phyloP scores from a whole-genome alignment of 2,113 vertebrate species.

The Platycercus adscitus region DNA sequence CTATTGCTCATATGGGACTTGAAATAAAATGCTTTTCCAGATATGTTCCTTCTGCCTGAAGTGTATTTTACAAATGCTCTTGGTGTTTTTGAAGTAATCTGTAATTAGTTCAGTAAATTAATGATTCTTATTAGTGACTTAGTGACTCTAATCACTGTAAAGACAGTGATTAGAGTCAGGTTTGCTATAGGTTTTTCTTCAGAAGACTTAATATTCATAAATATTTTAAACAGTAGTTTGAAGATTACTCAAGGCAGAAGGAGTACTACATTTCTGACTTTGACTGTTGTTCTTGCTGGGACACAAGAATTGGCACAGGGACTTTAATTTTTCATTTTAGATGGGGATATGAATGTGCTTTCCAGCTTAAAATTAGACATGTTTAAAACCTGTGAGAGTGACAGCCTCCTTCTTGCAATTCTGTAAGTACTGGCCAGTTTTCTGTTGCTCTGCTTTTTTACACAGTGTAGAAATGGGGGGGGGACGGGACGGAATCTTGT shows the following conservation, averaged over 20 bases:
- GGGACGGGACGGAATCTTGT: not conserved
- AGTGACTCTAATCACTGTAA: not conserved
- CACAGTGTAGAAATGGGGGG: not conserved
- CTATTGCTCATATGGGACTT: not conserved
- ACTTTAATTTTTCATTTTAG: not conserved
- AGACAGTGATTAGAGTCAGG: not conserved
- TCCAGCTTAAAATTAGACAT: not conserved
- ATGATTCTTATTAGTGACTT: not conserved
- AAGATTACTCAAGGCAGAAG: not conserved
- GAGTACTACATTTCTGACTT: accelerated
- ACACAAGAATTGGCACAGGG: not conserved
- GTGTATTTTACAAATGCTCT: not conserved
- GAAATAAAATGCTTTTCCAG: conserved; percentile 11
- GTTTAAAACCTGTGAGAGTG: not conserved
- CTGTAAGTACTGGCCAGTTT: not conserved
- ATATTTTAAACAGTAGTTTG: not conserved
- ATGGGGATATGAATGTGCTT: not conserved
- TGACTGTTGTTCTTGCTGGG: not conserved
- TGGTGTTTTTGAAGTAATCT: not conserved
- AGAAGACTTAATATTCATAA: not conserved
- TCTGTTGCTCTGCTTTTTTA: not conserved
- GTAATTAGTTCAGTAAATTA: not conserved
- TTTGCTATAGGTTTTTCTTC: not conserved
- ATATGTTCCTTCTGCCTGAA: not conserved
- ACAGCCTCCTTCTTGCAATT: not conserved